These are phyloP conservation scores for Tipula helvola DNA, from an alignment of 2,888 invertebrate species.

Conservation along the genomic window DNA sequence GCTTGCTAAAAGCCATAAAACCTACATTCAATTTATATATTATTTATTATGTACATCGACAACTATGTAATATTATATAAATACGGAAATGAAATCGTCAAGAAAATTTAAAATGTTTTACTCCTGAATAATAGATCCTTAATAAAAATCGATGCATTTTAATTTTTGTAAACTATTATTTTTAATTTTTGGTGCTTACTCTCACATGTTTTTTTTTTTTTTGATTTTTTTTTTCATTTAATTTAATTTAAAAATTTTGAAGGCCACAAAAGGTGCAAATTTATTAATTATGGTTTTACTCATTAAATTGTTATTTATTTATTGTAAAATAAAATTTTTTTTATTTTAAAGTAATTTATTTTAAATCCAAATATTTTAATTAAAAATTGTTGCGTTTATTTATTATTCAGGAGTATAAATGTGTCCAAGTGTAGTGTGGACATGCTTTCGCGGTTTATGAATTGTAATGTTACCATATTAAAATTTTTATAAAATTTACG, in stretches of 20 bases:
- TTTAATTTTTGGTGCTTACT: neutral
- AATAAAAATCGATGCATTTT: neutral
- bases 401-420: neutral
- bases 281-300: neutral
- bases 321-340: slow-evolving; percentile 5
- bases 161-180: neutral
- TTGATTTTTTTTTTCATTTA: neutral
- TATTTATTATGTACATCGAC: neutral
- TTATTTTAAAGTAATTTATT: slow-evolving; percentile 4
- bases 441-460: neutral
- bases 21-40: neutral
- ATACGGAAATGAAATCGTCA: neutral
- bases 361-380: neutral
- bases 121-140: neutral
- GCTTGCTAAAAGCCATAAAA: neutral
- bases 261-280: slow-evolving; percentile 10
- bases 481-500: too few relatives aligned
- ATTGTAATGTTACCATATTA: neutral
- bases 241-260: slow-evolving; percentile 8
- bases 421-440: neutral
- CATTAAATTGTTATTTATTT: neutral
- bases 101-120: neutral
- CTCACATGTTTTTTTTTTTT: neutral
- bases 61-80: neutral
- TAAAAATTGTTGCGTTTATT: neutral